phyloP scores from a whole-genome alignment of 2,113 vertebrate genomes.

The Coturnix japonica region DNA sequence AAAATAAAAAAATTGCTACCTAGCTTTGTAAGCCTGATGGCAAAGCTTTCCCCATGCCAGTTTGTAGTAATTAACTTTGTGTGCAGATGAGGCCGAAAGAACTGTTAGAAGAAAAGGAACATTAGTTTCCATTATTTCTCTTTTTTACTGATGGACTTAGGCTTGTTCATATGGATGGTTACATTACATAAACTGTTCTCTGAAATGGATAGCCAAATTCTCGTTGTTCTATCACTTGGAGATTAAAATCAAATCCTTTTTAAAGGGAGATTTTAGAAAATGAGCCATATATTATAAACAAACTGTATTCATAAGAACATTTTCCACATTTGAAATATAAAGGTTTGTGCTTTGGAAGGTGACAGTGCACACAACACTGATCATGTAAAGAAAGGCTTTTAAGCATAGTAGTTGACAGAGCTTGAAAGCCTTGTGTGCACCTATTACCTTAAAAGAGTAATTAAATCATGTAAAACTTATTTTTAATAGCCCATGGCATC shows the following conservation, averaged over 20 bases:
- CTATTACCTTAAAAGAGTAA: slow-evolving; percentile 28
- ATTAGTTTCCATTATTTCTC: slow-evolving; percentile 33
- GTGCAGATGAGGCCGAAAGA: slow-evolving; percentile 39
- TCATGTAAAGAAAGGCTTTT: not conserved
- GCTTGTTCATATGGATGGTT: not conserved
- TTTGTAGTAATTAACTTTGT: slow-evolving; percentile 48
- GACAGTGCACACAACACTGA: not conserved
- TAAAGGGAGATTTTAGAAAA: not conserved
- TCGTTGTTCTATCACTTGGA: not conserved
- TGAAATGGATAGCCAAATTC: not conserved
- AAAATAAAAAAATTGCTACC: slow-evolving; percentile 29
- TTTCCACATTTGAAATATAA: not conserved
- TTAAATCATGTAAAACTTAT: slow-evolving; percentile 29
- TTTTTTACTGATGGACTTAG: slow-evolving; percentile 3
- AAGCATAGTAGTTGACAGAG: not conserved
- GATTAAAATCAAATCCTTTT: not conserved
- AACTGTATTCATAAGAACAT: not conserved
- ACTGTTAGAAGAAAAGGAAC: slow-evolving; percentile 36
- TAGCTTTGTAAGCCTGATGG: slow-evolving; percentile 21
- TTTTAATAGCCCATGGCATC: slow-evolving; percentile 47
- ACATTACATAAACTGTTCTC: not conserved
- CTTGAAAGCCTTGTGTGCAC: slow-evolving; percentile 22
- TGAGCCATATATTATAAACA: not conserved
- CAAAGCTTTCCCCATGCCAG: slow-evolving; percentile 8
- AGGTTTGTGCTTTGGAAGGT: not conserved